Evolutionary conservation across 2,888 invertebrate genomes (phyloP).

Genomic region (Ophion ventricosus): DNA sequence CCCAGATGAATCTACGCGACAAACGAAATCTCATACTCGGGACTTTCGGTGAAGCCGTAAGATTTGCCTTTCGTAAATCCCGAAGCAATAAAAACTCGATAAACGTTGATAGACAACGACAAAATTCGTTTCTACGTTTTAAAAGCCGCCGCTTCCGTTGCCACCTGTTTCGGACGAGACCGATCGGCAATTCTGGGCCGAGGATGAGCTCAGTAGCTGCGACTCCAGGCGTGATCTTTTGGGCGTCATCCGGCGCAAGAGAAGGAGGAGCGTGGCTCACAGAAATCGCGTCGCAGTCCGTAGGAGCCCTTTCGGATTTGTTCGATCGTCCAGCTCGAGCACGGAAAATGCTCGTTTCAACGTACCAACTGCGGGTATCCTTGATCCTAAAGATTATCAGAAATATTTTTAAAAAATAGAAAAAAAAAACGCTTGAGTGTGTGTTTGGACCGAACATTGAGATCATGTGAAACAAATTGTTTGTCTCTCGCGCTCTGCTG

Average conservation of each 20-base stretch:
- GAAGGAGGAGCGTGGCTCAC: conserved; percentile 74
- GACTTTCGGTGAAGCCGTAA: conserved; percentile 72
- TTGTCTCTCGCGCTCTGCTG: too few relatives aligned
- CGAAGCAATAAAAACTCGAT: not conserved
- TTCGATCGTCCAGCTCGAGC: conserved; percentile 74
- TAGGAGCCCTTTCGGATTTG: conserved; percentile 69
- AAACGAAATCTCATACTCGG: conserved; percentile 62
- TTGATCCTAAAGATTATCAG: not conserved
- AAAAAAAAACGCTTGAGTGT: not conserved
- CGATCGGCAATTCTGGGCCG: conserved; percentile 78
- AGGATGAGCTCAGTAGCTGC: conserved; percentile 76
- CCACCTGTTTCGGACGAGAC: conserved; percentile 73
- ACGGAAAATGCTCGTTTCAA: conserved; percentile 51
- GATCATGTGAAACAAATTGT: too few relatives aligned
- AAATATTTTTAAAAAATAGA: not conserved
- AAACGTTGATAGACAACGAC: not conserved
- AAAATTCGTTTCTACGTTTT: conserved; percentile 34
- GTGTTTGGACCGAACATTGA: too few relatives aligned
- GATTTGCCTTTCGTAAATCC: conserved; percentile 31
- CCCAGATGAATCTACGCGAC: conserved; percentile 65
- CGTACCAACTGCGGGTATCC: conserved; percentile 60
- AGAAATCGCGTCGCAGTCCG: conserved; percentile 73
- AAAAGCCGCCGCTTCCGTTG: conserved; percentile 66
- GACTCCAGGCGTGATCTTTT: conserved; percentile 71
- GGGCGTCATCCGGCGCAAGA: conserved; percentile 68